These are phyloP conservation scores for Paraplagusia blochii DNA, from an alignment of 2,113 vertebrate species.

Conservation along the genomic window DNA sequence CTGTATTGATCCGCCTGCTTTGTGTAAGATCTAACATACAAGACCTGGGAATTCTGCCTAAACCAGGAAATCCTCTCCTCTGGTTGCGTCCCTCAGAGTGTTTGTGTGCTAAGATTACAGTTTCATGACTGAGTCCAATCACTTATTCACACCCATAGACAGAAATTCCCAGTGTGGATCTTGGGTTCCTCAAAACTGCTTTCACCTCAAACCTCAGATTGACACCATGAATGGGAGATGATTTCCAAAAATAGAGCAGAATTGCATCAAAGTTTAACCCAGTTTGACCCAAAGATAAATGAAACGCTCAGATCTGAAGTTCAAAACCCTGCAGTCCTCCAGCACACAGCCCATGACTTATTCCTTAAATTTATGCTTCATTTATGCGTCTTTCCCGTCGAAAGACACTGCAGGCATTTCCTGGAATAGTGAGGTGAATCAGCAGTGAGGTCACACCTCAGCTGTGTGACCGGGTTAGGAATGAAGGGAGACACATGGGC, in stretches of 20 bases:
- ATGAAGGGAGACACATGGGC: conserved; percentile 53
- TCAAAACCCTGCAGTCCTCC: too few relatives aligned
- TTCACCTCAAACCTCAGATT: conserved; percentile 1
- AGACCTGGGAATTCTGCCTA: conserved; percentile 19
- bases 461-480: conserved; percentile 38
- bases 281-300: neutral
- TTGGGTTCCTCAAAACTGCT: neutral
- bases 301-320: conserved; percentile 12
- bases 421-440: conserved; percentile 39
- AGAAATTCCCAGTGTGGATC: conserved; percentile 6
- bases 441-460: conserved; percentile 41
- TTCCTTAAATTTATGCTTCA: conserved; percentile 23
- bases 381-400: conserved; percentile 26
- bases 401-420: conserved; percentile 16
- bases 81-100: conserved; percentile 21
- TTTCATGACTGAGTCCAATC: conserved; percentile 26
- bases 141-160: conserved; percentile 9
- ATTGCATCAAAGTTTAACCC: too few relatives aligned
- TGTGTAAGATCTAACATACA: conserved; percentile 16
- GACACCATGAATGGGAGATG: too few relatives aligned
- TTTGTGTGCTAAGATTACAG: conserved; percentile 27
- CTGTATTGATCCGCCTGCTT: conserved; percentile 49
- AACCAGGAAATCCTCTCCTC: conserved; percentile 40
- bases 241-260: neutral
- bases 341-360: conserved; percentile 7